These are phyloP conservation scores for Poliocrania exsul DNA, from an alignment of 2,797 vertebrate species.

Conservation along the genomic window DNA sequence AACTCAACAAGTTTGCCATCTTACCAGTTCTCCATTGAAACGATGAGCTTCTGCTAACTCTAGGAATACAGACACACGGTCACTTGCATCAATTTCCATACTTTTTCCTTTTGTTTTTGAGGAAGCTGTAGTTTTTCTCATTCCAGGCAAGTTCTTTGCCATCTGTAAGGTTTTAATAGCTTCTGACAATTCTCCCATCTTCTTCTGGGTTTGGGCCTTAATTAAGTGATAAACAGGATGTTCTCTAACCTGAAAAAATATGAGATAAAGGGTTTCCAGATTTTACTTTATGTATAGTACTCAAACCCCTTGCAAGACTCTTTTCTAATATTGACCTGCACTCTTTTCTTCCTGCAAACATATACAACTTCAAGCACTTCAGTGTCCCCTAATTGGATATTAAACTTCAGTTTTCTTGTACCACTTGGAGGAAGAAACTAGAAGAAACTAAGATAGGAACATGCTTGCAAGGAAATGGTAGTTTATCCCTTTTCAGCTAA, in stretches of 20 bases:
- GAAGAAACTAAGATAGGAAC: not conserved
- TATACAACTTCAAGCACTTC: not conserved
- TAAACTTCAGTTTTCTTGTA: not conserved
- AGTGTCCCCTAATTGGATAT: not conserved
- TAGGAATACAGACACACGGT: conserved; percentile 91
- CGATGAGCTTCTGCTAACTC: conserved; percentile 91
- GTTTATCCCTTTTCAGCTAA: not conserved
- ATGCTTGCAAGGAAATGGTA: not conserved
- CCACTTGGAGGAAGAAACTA: not conserved
- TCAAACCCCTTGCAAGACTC: not conserved
- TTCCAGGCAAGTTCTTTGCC: conserved; percentile 91
- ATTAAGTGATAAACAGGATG: conserved; percentile 95
- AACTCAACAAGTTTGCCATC: not conserved
- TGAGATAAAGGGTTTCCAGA: not conserved
- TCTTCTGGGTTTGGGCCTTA: conserved; percentile 92
- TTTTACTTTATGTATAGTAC: not conserved
- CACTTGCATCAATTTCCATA: conserved; percentile 82
- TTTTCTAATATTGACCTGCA: not conserved
- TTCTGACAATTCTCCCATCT: conserved; percentile 88
- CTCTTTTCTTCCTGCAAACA: not conserved
- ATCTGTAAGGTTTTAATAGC: conserved; percentile 94
- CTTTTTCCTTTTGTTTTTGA: conserved; percentile 84
- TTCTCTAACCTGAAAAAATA: conserved; percentile 85
- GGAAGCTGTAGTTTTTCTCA: conserved; percentile 80
- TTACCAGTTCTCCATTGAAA: conserved; percentile 92